These are phyloP conservation scores for Cherax destructor DNA, from an alignment of 1,140 invertebrate species.

Conservation along the genomic window DNA sequence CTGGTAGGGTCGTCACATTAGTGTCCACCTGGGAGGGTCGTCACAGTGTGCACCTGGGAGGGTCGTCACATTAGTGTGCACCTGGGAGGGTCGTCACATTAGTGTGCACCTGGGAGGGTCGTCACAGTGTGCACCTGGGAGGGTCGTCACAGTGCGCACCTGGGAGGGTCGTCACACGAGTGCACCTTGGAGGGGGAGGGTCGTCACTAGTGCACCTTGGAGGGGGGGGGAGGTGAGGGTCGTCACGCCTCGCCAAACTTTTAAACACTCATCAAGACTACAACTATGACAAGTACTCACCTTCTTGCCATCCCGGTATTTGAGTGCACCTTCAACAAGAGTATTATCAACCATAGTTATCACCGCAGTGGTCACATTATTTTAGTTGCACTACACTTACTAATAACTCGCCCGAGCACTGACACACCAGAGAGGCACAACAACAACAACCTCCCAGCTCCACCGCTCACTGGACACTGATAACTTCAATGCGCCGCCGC, in stretches of 20 bases:
- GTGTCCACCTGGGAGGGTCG: too few relatives aligned
- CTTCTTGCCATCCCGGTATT: conserved; percentile 58
- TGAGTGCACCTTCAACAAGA: conserved; percentile 49
- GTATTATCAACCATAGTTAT: conserved; percentile 63
- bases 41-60: too few relatives aligned
- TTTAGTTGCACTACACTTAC: conserved; percentile 16
- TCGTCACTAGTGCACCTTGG: not conserved
- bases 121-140: too few relatives aligned
- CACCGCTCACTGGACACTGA: conserved; percentile 49
- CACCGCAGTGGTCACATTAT: conserved; percentile 42
- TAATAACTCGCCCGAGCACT: not conserved
- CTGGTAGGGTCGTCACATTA: too few relatives aligned
- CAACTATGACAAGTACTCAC: not conserved
- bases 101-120: too few relatives aligned
- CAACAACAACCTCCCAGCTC: conserved; percentile 10
- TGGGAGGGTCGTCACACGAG: too few relatives aligned
- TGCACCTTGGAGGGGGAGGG: too few relatives aligned
- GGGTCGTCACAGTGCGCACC: too few relatives aligned
- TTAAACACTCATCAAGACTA: not conserved
- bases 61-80: too few relatives aligned
- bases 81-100: too few relatives aligned
- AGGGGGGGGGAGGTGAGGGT: too few relatives aligned
- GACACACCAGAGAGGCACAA: not conserved
- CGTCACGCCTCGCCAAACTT: too few relatives aligned
- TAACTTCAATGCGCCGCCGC: conserved; percentile 30